Evolutionary conservation across 2,888 invertebrate species (phyloP).

Genomic region (Fragum fragum): DNA sequence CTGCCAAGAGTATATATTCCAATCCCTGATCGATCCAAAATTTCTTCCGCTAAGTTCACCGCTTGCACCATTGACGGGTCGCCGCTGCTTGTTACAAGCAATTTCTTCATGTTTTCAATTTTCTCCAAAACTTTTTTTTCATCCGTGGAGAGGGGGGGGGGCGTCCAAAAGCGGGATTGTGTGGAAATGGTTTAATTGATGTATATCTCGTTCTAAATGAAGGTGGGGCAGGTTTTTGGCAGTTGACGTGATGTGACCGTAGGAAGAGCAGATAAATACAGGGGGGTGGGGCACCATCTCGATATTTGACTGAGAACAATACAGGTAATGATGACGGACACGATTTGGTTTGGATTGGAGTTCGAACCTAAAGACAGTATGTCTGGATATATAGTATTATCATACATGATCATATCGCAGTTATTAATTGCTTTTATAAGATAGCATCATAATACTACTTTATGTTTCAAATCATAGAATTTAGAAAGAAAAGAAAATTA

Average conservation of each 20-base stretch:
- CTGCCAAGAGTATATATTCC: too few species aligned
- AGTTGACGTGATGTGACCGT: not conserved
- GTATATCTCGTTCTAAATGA: too few species aligned
- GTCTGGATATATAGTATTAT: not conserved
- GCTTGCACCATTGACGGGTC: too few species aligned
- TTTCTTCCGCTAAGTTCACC: too few species aligned
- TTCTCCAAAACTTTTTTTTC: too few species aligned
- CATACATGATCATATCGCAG: not conserved
- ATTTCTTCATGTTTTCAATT: too few species aligned
- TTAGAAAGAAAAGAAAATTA: not conserved
- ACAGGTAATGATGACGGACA: conserved; percentile 7
- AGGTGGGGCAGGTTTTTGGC: not conserved
- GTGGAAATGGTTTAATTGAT: too few species aligned
- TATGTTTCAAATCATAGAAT: not conserved
- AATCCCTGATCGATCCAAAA: too few species aligned
- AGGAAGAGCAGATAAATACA: not conserved
- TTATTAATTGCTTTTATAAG: conserved; percentile 13
- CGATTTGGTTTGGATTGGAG: not conserved
- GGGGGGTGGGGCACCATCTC: not conserved
- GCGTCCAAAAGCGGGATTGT: too few species aligned
- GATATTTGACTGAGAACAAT: not conserved
- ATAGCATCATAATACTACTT: not conserved
- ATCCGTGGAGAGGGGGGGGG: too few species aligned
- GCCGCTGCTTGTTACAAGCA: too few species aligned
- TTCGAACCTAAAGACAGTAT: conserved; percentile 7